Conservation (phyloP, 2,888 invertebrate species). For the Gastrophysa polygoni region DNA sequence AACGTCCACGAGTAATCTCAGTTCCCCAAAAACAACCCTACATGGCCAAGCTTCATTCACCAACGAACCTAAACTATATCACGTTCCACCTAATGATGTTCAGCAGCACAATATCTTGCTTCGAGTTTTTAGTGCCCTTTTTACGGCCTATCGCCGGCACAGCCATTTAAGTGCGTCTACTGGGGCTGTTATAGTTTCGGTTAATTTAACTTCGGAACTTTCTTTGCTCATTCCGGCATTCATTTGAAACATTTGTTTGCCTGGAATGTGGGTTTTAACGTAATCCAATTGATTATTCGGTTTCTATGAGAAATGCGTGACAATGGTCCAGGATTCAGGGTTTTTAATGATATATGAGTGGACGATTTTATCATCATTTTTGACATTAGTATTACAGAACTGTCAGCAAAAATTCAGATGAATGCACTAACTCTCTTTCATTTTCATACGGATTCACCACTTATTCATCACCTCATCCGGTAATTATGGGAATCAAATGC, state of each 20-base stretch:
- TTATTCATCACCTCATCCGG: no score
- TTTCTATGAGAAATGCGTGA: neutral
- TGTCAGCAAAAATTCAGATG: no score
- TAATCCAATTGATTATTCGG: neutral
- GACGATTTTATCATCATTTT: no score
- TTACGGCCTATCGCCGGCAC: constrained; percentile 1
- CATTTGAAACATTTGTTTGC: neutral
- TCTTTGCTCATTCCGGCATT: neutral
- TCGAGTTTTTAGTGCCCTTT: neutral
- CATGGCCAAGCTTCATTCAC: neutral
- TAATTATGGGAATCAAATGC: no score
- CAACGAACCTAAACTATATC: neutral
- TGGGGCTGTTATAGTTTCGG: neutral
- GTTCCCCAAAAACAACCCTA: neutral
- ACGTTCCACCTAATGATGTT: neutral
- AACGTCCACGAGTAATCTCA: neutral
- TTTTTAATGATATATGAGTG: no score
- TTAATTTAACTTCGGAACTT: neutral
- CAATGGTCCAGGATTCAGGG: neutral
- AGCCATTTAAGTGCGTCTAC: neutral
- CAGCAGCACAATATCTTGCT: neutral
- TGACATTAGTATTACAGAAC: no score
- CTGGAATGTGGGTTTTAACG: neutral
- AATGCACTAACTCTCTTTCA: no score
- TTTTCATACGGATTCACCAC: no score